Evolutionary conservation across 35 echinoderm and acorn worm genomes (phyloP).

Genomic region (Ptychodera flava): DNA sequence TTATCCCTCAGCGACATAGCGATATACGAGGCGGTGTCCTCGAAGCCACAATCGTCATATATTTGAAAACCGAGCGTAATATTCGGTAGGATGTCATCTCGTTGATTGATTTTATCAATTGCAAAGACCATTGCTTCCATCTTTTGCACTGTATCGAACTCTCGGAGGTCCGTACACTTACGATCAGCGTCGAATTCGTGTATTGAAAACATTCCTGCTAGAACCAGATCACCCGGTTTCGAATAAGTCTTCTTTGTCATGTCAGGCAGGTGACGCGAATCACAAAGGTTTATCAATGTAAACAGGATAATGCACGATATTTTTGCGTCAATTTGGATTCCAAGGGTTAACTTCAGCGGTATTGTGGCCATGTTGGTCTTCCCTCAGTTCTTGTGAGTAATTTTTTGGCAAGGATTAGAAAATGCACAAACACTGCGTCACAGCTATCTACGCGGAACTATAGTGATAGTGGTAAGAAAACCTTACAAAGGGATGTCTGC

Average conservation of each 20-base stretch:
- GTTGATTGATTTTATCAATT: conserved; percentile 15
- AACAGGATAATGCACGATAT: too few relatives aligned
- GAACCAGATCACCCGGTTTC: neutral
- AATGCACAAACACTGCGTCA: too few relatives aligned
- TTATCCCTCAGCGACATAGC: neutral
- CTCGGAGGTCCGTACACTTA: conserved; percentile 3
- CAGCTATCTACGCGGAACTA: too few relatives aligned
- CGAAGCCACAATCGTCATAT: conserved; percentile 19
- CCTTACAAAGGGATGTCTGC: too few relatives aligned
- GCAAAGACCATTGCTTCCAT: conserved; percentile 46
- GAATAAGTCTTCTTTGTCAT: neutral
- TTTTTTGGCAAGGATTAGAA: too few relatives aligned
- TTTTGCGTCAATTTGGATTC: too few relatives aligned
- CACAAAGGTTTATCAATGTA: too few relatives aligned
- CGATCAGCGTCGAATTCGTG: neutral
- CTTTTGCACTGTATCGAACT: conserved; percentile 44
- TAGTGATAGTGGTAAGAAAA: too few relatives aligned
- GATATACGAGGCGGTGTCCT: neutral
- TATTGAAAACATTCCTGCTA: neutral
- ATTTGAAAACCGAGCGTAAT: conserved; percentile 28
- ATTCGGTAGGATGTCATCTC: conserved; percentile 31
- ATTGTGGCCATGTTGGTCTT: too few relatives aligned
- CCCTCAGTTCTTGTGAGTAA: too few relatives aligned
- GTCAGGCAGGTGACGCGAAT: neutral
- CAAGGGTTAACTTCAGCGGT: too few relatives aligned